These are phyloP conservation scores for Lordiphosa clarofinis DNA, from an alignment of 1,140 invertebrate genomes.

Conservation along the genomic window DNA sequence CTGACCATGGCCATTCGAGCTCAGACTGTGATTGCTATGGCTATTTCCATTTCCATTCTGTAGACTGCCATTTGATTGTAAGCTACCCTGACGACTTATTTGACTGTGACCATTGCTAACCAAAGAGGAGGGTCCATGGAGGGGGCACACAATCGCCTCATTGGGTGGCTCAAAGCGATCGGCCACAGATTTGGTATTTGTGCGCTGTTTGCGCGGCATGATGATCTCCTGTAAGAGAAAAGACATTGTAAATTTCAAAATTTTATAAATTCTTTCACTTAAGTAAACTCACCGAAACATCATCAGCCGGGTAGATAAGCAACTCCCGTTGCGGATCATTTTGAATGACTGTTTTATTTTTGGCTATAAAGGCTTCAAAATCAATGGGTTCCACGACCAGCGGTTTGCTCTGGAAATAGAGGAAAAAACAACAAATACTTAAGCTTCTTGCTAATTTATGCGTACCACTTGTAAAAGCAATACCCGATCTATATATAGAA, in stretches of 20 bases:
- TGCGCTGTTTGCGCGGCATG: conserved; percentile 88
- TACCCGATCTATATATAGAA: conserved; percentile 39
- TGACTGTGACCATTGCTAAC: conserved; percentile 59
- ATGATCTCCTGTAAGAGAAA: conserved; percentile 82
- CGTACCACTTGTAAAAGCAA: conserved; percentile 66
- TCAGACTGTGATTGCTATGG: conserved; percentile 34
- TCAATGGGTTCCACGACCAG: conserved; percentile 91
- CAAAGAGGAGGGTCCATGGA: conserved; percentile 41
- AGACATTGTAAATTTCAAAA: background rate
- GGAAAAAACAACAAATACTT: conserved; percentile 15
- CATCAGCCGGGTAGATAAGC: conserved; percentile 93
- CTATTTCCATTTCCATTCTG: conserved; percentile 51
- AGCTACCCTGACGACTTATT: conserved; percentile 57
- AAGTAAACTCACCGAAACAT: conserved; percentile 89
- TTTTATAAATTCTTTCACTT: background rate
- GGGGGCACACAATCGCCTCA: conserved; percentile 66
- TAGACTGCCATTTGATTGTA: conserved; percentile 53
- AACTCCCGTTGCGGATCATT: conserved; percentile 96
- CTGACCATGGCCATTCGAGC: conserved; percentile 46
- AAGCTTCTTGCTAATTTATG: conserved; percentile 64
- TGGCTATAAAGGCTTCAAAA: conserved; percentile 93
- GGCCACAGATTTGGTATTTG: conserved; percentile 87
- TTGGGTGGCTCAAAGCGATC: conserved; percentile 76
- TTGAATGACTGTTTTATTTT: conserved; percentile 94
- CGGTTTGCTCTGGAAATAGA: conserved; percentile 86